These are phyloP conservation scores for Tiliacea aurago DNA, from an alignment of 2,888 invertebrate species.

Conservation along the genomic window DNA sequence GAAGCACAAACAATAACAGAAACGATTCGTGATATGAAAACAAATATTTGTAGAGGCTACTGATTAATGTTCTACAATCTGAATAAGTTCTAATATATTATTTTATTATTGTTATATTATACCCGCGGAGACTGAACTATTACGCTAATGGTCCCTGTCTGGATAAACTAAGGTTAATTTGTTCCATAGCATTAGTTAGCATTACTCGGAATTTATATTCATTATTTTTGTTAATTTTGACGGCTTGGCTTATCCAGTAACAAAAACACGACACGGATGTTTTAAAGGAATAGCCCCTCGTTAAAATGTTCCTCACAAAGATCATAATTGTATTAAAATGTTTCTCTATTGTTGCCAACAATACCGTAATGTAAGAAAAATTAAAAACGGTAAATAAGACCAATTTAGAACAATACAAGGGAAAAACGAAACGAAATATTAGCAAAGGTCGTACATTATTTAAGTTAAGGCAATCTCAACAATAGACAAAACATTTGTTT, in stretches of 20 bases:
- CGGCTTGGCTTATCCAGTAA: constrained; percentile 41
- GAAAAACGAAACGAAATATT: constrained; percentile 32
- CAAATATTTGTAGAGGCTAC: constrained; percentile 17
- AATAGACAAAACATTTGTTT: constrained; percentile 30
- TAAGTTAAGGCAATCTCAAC: constrained; percentile 30
- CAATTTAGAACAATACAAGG: constrained; percentile 27
- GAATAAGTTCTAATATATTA: neutral
- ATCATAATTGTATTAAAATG: constrained; percentile 34
- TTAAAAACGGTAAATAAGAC: constrained; percentile 31
- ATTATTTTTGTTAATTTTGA: constrained; percentile 43
- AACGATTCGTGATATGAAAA: constrained; percentile 19
- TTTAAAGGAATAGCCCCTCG: constrained; percentile 31
- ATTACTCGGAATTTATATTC: constrained; percentile 20
- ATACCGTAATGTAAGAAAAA: constrained; percentile 17
- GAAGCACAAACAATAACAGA: constrained; percentile 44
- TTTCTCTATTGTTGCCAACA: constrained; percentile 38
- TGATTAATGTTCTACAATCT: constrained; percentile 5
- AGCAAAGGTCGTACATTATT: constrained; percentile 39
- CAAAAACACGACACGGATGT: constrained; percentile 17
- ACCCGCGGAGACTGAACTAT: constrained; percentile 13
- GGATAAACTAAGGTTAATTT: constrained; percentile 39
- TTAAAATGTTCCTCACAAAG: constrained; percentile 42
- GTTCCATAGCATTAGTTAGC: constrained; percentile 27
- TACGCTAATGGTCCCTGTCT: constrained; percentile 11
- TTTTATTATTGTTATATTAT: neutral